Conservation (phyloP, 2,797 vertebrate genomes). For the Limnodromus scolopaceus region DNA sequence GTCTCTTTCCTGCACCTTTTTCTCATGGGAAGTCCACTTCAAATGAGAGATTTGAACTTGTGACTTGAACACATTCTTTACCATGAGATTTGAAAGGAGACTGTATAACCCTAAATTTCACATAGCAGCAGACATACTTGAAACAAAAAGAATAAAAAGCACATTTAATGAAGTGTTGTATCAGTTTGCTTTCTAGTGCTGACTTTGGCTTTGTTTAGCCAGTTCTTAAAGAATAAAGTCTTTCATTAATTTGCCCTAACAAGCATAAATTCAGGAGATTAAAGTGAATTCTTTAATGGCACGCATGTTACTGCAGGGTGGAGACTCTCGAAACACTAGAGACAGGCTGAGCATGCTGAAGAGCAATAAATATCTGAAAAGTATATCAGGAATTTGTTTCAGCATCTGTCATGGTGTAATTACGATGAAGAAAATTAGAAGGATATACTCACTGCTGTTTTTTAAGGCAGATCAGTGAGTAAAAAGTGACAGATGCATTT, state of each 20-base stretch:
- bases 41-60: background rate
- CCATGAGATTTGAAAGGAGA: background rate
- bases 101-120: conserved; percentile 17
- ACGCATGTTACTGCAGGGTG: conserved; percentile 9
- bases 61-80: conserved; percentile 26
- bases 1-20: conserved; percentile 38
- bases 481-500: background rate
- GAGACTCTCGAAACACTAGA: background rate
- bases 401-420: background rate
- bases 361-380: conserved; percentile 24
- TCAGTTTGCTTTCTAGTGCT: conserved; percentile 45
- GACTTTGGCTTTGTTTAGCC: conserved; percentile 61
- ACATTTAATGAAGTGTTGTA: conserved; percentile 45
- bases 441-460: background rate
- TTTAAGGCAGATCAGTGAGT: background rate
- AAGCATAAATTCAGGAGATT: conserved; percentile 65
- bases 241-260: conserved; percentile 68
- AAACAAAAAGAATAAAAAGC: conserved; percentile 51
- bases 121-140: background rate
- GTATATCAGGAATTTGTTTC: background rate
- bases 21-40: conserved; percentile 24
- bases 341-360: background rate
- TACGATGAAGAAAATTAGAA: background rate
- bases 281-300: conserved; percentile 71
- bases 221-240: conserved; percentile 41